Conservation (phyloP, 2,797 vertebrate species). For the Varecia variegata region DNA sequence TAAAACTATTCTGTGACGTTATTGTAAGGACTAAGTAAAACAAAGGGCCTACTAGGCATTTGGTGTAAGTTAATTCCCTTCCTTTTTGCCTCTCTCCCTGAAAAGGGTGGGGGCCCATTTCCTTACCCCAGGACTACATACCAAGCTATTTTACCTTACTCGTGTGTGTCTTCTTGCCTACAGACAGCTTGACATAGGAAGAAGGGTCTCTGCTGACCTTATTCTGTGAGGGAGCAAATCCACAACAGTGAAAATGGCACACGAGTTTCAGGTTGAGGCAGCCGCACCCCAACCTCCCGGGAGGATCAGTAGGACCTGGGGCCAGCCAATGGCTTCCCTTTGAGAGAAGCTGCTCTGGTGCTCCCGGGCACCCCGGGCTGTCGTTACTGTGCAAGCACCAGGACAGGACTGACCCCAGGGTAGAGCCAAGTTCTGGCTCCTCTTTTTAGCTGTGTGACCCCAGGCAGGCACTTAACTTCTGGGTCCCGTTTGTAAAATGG, state of each 20-base stretch:
- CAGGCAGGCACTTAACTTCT: background rate
- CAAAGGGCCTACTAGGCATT: background rate
- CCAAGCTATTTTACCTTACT: slow-evolving; percentile 90
- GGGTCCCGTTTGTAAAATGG: background rate
- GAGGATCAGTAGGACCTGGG: background rate
- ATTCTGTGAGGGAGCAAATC: slow-evolving; percentile 67
- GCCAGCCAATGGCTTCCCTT: background rate
- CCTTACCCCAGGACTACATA: background rate
- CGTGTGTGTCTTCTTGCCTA: slow-evolving; percentile 89
- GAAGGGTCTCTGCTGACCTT: slow-evolving; percentile 87
- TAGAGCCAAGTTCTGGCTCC: background rate
- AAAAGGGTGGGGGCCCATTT: background rate
- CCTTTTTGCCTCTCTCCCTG: background rate
- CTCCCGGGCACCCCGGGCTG: background rate
- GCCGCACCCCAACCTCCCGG: too few species aligned
- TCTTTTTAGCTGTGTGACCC: background rate
- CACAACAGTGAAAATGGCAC: background rate
- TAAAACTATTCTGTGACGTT: background rate
- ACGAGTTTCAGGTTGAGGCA: background rate
- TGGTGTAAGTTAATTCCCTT: background rate
- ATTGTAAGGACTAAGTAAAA: background rate
- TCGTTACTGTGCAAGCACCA: background rate
- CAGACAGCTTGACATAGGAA: slow-evolving; percentile 90
- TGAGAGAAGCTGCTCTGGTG: background rate
- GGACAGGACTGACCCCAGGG: too few species aligned